These are phyloP conservation scores for Fragum fragum DNA, from an alignment of 2,888 invertebrate species.

Conservation along the genomic window DNA sequence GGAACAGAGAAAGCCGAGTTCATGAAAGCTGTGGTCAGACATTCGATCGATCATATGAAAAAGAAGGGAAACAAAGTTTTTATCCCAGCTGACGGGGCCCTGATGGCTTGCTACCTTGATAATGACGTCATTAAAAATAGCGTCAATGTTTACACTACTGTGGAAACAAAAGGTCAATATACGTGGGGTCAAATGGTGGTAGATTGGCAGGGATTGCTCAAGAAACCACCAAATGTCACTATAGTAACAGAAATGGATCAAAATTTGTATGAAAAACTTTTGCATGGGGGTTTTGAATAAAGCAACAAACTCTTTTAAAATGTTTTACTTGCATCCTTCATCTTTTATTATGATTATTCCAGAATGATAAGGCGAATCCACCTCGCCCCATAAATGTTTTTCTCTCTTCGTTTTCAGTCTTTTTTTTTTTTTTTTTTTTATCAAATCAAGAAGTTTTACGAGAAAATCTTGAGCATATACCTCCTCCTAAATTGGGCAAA, in stretches of 20 bases:
- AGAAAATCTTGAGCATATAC: too few species aligned
- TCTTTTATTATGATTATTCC: too few species aligned
- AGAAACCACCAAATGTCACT: slow-evolving; percentile 51
- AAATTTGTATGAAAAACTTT: slow-evolving; percentile 51
- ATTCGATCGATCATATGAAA: slow-evolving; percentile 7
- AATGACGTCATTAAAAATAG: slow-evolving; percentile 52
- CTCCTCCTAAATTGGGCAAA: too few species aligned
- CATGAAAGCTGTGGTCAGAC: slow-evolving; percentile 43
- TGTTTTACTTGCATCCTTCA: too few species aligned
- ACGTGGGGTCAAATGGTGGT: slow-evolving; percentile 66
- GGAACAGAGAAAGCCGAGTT: slow-evolving; percentile 51
- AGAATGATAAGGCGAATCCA: too few species aligned
- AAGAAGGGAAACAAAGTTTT: not conserved
- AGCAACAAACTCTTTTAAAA: too few species aligned
- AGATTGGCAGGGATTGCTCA: slow-evolving; percentile 49
- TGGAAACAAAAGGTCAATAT: slow-evolving; percentile 54
- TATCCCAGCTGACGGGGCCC: slow-evolving; percentile 51
- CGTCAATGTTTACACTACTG: slow-evolving; percentile 48
- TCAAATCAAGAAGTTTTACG: too few species aligned
- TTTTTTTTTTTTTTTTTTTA: too few species aligned
- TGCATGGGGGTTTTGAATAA: slow-evolving; percentile 31
- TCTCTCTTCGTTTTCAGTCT: too few species aligned
- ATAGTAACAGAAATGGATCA: slow-evolving; percentile 58
- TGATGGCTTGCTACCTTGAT: slow-evolving; percentile 50
- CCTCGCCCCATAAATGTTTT: too few species aligned